Conservation (phyloP, 2,113 vertebrate genomes). For the Recurvirostra avosetta region DNA sequence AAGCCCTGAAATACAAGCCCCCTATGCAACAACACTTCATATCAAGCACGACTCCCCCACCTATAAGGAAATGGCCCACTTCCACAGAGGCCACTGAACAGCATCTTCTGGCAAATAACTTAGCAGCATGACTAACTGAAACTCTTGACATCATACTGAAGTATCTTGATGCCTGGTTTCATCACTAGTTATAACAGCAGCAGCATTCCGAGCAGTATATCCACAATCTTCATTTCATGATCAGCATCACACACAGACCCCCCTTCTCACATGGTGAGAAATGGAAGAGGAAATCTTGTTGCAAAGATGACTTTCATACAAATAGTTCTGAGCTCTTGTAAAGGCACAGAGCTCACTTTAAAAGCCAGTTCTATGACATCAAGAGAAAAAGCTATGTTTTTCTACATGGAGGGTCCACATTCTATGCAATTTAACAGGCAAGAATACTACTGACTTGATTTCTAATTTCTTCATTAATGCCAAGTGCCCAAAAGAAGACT, state of each 20-base stretch:
- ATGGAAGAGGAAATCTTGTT: background rate
- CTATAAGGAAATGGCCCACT: background rate
- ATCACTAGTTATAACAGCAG: background rate
- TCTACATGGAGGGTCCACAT: background rate
- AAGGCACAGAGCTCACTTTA: background rate
- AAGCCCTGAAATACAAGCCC: background rate
- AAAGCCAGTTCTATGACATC: background rate
- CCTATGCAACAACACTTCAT: background rate
- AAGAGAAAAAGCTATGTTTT: background rate
- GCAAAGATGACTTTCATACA: background rate
- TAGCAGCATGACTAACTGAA: background rate
- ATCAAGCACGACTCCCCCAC: background rate
- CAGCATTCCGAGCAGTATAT: background rate
- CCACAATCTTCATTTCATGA: background rate
- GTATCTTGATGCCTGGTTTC: background rate
- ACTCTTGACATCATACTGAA: background rate
- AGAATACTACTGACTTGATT: background rate
- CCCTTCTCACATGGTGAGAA: background rate
- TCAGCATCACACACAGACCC: accelerated
- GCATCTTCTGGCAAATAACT: background rate
- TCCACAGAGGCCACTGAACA: background rate
- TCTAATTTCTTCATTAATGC: background rate
- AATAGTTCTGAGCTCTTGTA: background rate
- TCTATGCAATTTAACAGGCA: background rate
- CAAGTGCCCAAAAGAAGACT: background rate